phyloP scores from a whole-genome alignment of 2,888 invertebrate species.

The Anoplius nigerrimus region DNA sequence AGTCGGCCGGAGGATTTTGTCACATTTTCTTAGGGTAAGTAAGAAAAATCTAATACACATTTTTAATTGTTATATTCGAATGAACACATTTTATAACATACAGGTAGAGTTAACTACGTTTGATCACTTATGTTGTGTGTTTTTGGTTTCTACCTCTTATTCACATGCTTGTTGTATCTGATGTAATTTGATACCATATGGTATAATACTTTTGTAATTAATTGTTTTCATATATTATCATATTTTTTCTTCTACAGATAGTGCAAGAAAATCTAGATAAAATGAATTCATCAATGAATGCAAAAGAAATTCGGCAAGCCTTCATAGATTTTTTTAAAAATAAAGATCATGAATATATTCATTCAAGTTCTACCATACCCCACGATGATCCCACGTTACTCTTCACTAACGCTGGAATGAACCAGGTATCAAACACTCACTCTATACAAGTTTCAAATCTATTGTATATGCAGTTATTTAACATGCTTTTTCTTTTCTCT shows the following conservation, averaged over 20 bases:
- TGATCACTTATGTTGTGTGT: no score
- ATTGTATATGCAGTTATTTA: background rate
- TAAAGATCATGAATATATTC: constrained; percentile 94
- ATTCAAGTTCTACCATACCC: constrained; percentile 98
- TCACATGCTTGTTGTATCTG: no score
- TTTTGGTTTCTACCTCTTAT: no score
- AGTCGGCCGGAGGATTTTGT: no score
- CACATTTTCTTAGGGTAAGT: no score
- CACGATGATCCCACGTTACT: constrained; percentile 97
- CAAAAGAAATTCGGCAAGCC: constrained; percentile 87
- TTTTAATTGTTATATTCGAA: no score
- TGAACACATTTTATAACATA: no score
- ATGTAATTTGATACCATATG: constrained; percentile 37
- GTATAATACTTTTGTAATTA: constrained; percentile 2
- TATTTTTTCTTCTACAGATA: constrained; percentile 11
- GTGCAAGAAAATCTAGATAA: background rate
- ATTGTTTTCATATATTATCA: background rate
- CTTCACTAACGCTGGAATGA: constrained; percentile 99
- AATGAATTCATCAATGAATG: constrained; percentile 76
- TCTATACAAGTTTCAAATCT: no score
- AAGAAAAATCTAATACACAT: no score
- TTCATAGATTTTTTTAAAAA: constrained; percentile 94
- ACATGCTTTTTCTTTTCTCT: constrained; percentile 26
- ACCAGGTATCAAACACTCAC: constrained; percentile 85
- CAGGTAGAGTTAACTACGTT: no score